A percentile compares a stretch with the other conserved stretches of the same genome.
These are phyloP conservation scores for Samia ricini DNA, from an alignment of 1,140 invertebrate genomes.

Conservation along the genomic window DNA sequence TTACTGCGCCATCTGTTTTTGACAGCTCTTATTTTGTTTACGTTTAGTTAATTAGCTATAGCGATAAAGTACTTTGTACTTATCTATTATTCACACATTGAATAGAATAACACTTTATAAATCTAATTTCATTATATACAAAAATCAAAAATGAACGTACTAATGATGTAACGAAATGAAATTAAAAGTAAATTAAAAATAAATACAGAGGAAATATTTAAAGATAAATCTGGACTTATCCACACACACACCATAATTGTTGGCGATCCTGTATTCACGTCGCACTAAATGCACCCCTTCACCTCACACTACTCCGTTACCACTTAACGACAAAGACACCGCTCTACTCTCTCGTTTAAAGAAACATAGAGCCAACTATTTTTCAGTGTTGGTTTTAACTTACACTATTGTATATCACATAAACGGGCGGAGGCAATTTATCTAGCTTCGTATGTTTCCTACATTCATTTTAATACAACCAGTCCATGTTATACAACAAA, in stretches of 20 bases:
- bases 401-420: slow-evolving; percentile 27
- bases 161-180: too few species aligned
- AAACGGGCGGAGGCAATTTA: slow-evolving; percentile 29
- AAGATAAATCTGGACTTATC: neutral
- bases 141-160: too few species aligned
- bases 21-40: too few species aligned
- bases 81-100: too few species aligned
- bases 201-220: neutral
- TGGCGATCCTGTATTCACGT: slow-evolving; percentile 31
- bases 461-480: too few species aligned
- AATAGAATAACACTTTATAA: too few species aligned
- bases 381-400: slow-evolving; percentile 47
- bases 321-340: slow-evolving; percentile 74
- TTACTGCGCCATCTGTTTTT: too few species aligned
- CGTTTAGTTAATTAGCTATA: too few species aligned
- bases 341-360: slow-evolving; percentile 72
- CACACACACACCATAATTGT: neutral
- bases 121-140: too few species aligned
- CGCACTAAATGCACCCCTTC: slow-evolving; percentile 53
- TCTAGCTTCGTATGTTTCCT: slow-evolving; percentile 24
- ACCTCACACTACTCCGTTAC: slow-evolving; percentile 34
- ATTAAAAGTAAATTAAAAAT: too few species aligned
- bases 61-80: too few species aligned
- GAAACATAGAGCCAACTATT: slow-evolving; percentile 63
- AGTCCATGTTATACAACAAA: too few species aligned